Evolutionary conservation across 2,888 invertebrate species (phyloP), one percentile per base, ranked within the genome.

Genomic region (Hanleya hanleyi): DNA sequence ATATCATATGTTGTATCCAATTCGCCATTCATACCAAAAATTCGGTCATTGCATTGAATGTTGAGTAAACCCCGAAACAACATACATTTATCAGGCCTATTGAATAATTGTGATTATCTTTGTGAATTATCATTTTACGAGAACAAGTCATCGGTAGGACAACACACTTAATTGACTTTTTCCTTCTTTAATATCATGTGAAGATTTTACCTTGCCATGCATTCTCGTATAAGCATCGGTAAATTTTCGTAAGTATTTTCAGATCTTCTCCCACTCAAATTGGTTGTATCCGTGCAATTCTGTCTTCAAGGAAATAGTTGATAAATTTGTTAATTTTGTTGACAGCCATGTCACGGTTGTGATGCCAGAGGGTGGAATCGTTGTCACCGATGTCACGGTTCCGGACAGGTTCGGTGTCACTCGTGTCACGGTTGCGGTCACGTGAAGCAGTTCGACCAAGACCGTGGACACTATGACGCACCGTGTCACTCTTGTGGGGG

Each of bases 401-500:
- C 57, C 4, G 79, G 79, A 5, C 69, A 66, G 29, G 49, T 71
- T 32, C 57, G 57, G 5, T 57, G 57, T 29, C 22, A 26, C 22
- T 22, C 22, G 66, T 74, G 67, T 47, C 36, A n/a, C 71, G 77
- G 35, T 15, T 38, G 72, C 12, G 84, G 85, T 7, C 78, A 81
- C 49, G 71, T 69, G 37, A 75, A 67, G 1, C 76, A 75, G 15
- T 81, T 74, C 71, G 79, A 82, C 49, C 79, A 69, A 4, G 81
- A 84, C 7, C 77, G 82, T 15, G 73, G 75, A 5, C 51, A 37
- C 15, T 67, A 83, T 57, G 80, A 83, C 26, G 81, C 82, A 35
- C 61, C 73, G 41, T 92, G 92, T 76, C 81, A 90, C 29, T 88
- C 88, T 49, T 92, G 92, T 78, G 90, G 91, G 81, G 92, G 92